Evolutionary conservation across 2,888 invertebrate species (phyloP), one percentile per base, ranked within the genome.

Genomic region (Mechanitis mazaeus): DNA sequence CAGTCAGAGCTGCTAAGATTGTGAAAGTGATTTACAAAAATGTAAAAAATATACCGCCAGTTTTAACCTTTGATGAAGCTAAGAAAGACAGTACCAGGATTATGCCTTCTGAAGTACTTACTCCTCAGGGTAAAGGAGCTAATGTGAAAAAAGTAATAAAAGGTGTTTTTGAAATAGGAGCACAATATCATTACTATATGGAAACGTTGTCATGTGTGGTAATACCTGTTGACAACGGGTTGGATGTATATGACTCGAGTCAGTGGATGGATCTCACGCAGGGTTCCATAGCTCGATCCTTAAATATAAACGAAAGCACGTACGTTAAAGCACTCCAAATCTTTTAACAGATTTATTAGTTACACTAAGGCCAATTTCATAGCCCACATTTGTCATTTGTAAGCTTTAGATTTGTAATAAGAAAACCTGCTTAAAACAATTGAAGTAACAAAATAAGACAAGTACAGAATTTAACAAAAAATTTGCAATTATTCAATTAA

Each of bases 121-220:
- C 73, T 12, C 84, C 87, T 0, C 79, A 69, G 60, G 75, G 75
- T 0, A 81, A 68, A 73, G 90, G 90, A 0, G 68, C 60, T n/a
- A 71, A 88, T 69, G 76, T 85, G 0, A 77, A 62, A 56, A 84
- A 82, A 68, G 82, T 90, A 0, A 80, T 93, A 12, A 91, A 90
- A 66, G 95, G 72, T 4, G 83, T 84, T 1, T 89, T 92, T 65
- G 87, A 92, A 64, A 79, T 92, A 63, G 93, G 92, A 12, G 79
- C 91, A 0, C 96, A 96, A 75, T 95, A 94, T 75, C 95, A 95
- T 78, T 95, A 93, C 70, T 93, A 93, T 53, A 91, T 95, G 92
- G 96, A 96, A 75, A 92, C 94, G 0, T 91, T 94, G 11, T 84
- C 91, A 0, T 92, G 93, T 60, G 90, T 94, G 0, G 93, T 92